Conservation (phyloP, 92 coral and sea anemone species). For the Epizoanthus illoricatus region DNA sequence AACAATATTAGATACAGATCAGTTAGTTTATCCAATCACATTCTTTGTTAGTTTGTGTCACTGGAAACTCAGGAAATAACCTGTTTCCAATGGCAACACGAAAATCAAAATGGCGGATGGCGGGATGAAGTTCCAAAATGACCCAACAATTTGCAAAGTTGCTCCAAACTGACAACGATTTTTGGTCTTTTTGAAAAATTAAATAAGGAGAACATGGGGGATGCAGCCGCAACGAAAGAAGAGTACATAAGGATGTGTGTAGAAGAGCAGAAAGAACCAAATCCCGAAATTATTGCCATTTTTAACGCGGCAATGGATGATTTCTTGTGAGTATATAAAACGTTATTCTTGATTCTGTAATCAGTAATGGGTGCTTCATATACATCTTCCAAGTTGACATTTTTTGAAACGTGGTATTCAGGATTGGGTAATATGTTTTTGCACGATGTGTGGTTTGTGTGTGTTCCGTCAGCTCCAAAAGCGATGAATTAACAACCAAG, state of each 20-base stretch:
- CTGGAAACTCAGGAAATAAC: background rate
- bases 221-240: constrained; percentile 84
- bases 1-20: background rate
- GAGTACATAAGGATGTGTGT: constrained; percentile 76
- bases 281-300: constrained; percentile 77
- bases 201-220: constrained; percentile 56
- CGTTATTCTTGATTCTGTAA: constrained; percentile 3
- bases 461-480: no score
- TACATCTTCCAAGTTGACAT: background rate
- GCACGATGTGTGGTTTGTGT: no score
- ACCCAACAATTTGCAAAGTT: background rate
- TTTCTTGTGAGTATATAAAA: constrained; percentile 69
- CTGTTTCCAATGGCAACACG: constrained; percentile 52
- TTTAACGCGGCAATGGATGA: constrained; percentile 80
- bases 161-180: background rate
- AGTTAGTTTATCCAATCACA: constrained; percentile 16
- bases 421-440: no score
- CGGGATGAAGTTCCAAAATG: background rate
- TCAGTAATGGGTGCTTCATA: background rate
- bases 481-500: no score
- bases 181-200: background rate
- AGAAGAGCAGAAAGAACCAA: constrained; percentile 69
- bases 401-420: background rate
- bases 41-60: background rate
- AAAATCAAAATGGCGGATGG: constrained; percentile 71